Base-by-base conservation (phyloP, 2,113 vertebrate genomes). In the Sturnus vulgaris region DNA sequence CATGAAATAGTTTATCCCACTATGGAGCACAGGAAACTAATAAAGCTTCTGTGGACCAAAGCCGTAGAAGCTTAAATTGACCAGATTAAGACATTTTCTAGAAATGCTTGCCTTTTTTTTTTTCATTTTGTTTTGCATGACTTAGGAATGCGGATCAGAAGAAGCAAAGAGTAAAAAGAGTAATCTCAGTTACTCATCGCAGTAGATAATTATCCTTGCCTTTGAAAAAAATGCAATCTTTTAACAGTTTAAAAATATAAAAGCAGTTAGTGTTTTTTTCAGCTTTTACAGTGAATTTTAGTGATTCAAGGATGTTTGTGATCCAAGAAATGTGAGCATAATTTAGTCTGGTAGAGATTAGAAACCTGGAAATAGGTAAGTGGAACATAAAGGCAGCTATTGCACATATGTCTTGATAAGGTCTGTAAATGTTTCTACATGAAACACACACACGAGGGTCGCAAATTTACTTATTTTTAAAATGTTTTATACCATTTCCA, bases 1-100 rank as follows among this genome's bases (percentile, higher is more conserved):
- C 96, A 92, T 95, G 78, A 95, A 94, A 95, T 95, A 95, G 92
- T 96, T 96, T 94, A 92, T 93, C 90, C 84, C 68, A 35, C 93
- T 95, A 6, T 88, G 88, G 82, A 93, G 88, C 75, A 90, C 44
- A 60, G 92, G 82, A 91, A 94, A 69, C 90, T 94, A 85, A 88
- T 86, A 88, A 86, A 80, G 82, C 82, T 96, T 77, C 92, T 82
- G 37, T 88, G 88, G 79, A 65, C 82, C 82, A 80, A 92, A 94
- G 87, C 79, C 79, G 73, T 19, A 87, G 66, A 87, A 70, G 75
- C 63, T 91, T 94, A 88, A 82, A 92, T 96, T 90, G 61, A 47
- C 82, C 63, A 92, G 90, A 96, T 95, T 88, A 94, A 93, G 93
- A 93, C 79, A 53, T 94, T 87, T 92, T 31, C 57, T 76, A 88